These are phyloP conservation scores for Zelostemma sp. DNA, from an alignment of 1,140 invertebrate genomes.

Conservation along the genomic window DNA sequence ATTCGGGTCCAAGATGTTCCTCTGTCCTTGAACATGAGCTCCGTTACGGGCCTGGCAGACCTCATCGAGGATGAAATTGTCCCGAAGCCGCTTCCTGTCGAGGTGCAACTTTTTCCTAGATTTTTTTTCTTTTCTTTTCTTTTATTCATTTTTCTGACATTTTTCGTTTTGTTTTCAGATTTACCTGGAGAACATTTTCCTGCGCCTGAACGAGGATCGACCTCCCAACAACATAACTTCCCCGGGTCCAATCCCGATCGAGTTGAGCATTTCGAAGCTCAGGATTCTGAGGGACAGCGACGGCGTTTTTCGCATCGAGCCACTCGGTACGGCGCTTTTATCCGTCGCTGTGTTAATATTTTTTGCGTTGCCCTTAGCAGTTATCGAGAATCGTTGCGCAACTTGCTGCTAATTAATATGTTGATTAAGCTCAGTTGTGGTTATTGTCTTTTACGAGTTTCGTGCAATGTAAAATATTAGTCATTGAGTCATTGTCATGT, in stretches of 20 bases:
- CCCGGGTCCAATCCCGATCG: slow-evolving; percentile 83
- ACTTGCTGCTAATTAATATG: not conserved
- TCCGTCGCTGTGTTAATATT: too few species aligned
- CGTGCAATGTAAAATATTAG: too few species aligned
- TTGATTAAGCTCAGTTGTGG: slow-evolving; percentile 7
- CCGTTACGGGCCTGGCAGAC: slow-evolving; percentile 82
- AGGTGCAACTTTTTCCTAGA: slow-evolving; percentile 67
- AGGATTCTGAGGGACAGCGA: slow-evolving; percentile 76
- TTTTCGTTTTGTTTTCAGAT: slow-evolving; percentile 67
- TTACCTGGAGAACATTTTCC: slow-evolving; percentile 76
- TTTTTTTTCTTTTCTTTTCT: too few species aligned
- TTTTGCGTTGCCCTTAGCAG: not conserved
- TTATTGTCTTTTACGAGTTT: too few species aligned
- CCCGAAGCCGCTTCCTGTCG: slow-evolving; percentile 81
- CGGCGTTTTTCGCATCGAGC: slow-evolving; percentile 82
- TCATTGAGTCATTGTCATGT: slow-evolving; percentile 22
- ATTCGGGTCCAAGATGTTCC: slow-evolving; percentile 77
- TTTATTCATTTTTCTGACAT: too few species aligned
- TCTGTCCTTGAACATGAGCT: slow-evolving; percentile 84
- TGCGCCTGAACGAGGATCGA: slow-evolving; percentile 84
- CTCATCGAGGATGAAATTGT: slow-evolving; percentile 89
- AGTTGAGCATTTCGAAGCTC: slow-evolving; percentile 80
- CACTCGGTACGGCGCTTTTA: slow-evolving; percentile 62
- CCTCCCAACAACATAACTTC: slow-evolving; percentile 85
- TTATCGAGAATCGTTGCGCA: not conserved